Percentiles rank a stretch among this genome's conserved stretches.
phyloP scores from a whole-genome alignment of 1,140 invertebrate genomes.

The Camponotus vicinus region DNA sequence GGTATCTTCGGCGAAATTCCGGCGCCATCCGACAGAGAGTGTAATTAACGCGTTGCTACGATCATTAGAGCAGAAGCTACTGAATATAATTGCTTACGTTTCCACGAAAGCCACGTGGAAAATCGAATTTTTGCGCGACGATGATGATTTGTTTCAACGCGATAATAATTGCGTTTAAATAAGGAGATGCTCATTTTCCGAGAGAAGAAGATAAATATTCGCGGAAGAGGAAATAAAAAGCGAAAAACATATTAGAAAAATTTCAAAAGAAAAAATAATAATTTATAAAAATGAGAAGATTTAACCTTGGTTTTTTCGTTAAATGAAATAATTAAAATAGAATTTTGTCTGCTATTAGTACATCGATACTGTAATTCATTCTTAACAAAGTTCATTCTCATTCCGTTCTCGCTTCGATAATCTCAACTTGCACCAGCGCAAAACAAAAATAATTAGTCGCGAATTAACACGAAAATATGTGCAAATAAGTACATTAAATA shows the following conservation, averaged over 20 bases:
- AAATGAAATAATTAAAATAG: neutral
- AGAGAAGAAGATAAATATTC: neutral
- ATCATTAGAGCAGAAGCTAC: conserved; percentile 19
- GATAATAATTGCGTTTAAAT: neutral
- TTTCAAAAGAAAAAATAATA: neutral
- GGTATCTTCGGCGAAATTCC: conserved; percentile 51
- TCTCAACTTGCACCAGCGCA: neutral
- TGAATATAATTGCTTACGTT: conserved; percentile 41
- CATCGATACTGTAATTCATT: conserved; percentile 12
- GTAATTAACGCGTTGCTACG: conserved; percentile 52
- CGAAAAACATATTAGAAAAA: neutral
- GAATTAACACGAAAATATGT: neutral
- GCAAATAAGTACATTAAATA: too few relatives aligned
- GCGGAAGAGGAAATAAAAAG: neutral
- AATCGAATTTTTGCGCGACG: conserved; percentile 15
- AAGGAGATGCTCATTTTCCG: neutral
- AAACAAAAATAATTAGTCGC: neutral
- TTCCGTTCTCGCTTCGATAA: conserved; percentile 10
- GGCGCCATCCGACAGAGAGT: neutral
- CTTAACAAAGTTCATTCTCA: neutral
- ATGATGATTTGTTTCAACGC: neutral
- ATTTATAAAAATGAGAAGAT: neutral
- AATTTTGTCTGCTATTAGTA: neutral
- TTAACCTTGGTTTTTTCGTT: neutral
- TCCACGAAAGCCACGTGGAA: conserved; percentile 30